Evolutionary conservation across 2,113 vertebrate species (phyloP), one percentile per base, ranked within the genome.

Genomic region (Cavia aperea): DNA sequence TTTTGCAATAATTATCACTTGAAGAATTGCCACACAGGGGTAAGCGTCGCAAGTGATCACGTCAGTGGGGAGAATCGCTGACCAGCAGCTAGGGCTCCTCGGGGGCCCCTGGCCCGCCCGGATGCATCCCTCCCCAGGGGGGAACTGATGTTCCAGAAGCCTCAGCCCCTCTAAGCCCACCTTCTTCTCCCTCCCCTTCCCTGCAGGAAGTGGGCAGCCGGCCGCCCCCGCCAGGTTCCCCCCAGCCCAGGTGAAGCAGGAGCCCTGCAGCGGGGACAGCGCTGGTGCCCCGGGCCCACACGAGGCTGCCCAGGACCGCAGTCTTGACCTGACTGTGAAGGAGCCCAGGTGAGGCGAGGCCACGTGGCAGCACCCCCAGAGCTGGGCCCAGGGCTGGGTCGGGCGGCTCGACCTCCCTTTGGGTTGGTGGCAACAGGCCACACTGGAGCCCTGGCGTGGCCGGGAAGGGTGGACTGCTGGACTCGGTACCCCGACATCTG

Each of bases 1-100:
- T 99, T 99, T 98, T 97, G 97, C 98, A 98, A 99, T 99, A 99
- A 99, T 99, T 99, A 99, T 99, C 98, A 99, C 98, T 99, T 97
- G 90, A 98, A 99, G 98, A 98, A 98, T 98, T 98, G 98, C 98
- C 97, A 97, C 96, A 96, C 98, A 96, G 96, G 98, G 98, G 98
- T 98, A 96, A 98, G 97, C 98, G 98, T 99, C 99, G 98, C 98
- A 98, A 98, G 97, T 96, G 93, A 99, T 99, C 98, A 98, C 92
- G 95, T 99, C 99, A 99, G 88, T 31, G 94, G 94, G 97, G 98
- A 98, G 98, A 98, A 98, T 97, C 88, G 98, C 99, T 98, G 99
- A 99, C 98, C 98, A 98, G 98, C 98, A 98, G 98, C 98, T 94
- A 65, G 91, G 95, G 94, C 92, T 83, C 93, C 88, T 10, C 5